These are phyloP conservation scores for Pteropus rufus DNA, from an alignment of 2,797 vertebrate species.

Conservation along the genomic window DNA sequence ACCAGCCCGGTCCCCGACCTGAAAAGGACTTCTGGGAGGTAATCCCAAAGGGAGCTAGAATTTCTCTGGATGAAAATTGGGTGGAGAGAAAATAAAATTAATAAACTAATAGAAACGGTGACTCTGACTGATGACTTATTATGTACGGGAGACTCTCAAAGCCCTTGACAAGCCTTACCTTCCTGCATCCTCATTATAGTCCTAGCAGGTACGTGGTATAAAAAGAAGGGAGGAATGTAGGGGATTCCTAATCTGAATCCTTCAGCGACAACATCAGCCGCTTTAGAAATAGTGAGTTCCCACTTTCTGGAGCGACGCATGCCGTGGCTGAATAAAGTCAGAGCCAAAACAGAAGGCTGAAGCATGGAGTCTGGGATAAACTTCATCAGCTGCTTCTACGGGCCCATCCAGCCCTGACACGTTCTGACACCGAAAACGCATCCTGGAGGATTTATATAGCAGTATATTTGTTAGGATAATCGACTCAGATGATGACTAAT, in stretches of 20 bases:
- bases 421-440: neutral
- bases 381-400: neutral
- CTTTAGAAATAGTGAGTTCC: neutral
- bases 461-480: constrained; percentile 8
- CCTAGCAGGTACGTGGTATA: neutral
- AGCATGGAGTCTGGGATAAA: fast-evolving
- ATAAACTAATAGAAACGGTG: neutral
- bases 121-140: neutral
- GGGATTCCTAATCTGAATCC: neutral
- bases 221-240: fast-evolving
- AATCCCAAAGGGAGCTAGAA: neutral
- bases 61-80: neutral
- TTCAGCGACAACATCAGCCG: neutral
- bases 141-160: neutral
- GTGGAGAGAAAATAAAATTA: neutral
- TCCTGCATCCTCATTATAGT: fast-evolving
- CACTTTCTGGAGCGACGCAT: neutral
- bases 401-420: neutral
- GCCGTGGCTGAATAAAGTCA: neutral
- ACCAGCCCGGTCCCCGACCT: no score
- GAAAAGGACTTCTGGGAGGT: neutral
- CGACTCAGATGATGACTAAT: constrained; percentile 35
- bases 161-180: no score
- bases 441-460: neutral
- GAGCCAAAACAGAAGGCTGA: neutral